A percentile compares a stretch with the other conserved stretches of the same genome.
These are phyloP conservation scores for Delichon dasypus DNA, from an alignment of 2,797 vertebrate genomes.

Conservation along the genomic window DNA sequence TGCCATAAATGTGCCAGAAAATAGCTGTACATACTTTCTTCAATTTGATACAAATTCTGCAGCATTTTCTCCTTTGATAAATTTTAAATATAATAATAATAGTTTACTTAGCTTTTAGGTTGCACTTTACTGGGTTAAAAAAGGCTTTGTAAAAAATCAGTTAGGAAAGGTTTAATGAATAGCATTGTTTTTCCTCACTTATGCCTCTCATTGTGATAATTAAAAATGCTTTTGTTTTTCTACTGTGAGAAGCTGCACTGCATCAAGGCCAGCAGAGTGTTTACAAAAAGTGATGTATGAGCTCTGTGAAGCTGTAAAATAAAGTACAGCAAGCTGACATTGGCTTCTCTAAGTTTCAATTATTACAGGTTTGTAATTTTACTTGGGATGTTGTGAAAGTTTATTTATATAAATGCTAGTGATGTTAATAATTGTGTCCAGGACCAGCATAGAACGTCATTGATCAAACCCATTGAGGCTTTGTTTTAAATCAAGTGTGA, in stretches of 20 bases:
- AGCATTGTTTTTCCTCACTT: conserved; percentile 18
- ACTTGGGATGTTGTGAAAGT: neutral
- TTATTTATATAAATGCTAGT: neutral
- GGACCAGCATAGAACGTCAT: neutral
- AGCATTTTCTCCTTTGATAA: neutral
- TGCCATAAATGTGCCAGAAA: neutral
- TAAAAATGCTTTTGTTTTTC: conserved; percentile 37
- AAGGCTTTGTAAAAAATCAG: neutral
- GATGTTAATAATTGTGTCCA: neutral
- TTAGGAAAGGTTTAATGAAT: conserved; percentile 18
- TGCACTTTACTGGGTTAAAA: neutral
- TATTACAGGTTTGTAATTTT: conserved; percentile 1
- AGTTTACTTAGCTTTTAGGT: neutral
- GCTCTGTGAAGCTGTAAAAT: neutral
- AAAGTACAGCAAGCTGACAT: neutral
- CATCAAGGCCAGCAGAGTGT: conserved; percentile 23
- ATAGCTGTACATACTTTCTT: neutral
- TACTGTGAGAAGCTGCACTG: neutral
- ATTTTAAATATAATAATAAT: neutral
- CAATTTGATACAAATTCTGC: neutral
- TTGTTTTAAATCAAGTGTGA: conserved; percentile 4
- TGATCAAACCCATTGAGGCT: neutral
- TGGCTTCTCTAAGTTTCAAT: neutral
- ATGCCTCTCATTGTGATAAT: conserved; percentile 38
- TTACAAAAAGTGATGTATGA: conserved; percentile 1